phyloP scores from a whole-genome alignment of 2,888 invertebrate species.

The Drosophila neotestacea region DNA sequence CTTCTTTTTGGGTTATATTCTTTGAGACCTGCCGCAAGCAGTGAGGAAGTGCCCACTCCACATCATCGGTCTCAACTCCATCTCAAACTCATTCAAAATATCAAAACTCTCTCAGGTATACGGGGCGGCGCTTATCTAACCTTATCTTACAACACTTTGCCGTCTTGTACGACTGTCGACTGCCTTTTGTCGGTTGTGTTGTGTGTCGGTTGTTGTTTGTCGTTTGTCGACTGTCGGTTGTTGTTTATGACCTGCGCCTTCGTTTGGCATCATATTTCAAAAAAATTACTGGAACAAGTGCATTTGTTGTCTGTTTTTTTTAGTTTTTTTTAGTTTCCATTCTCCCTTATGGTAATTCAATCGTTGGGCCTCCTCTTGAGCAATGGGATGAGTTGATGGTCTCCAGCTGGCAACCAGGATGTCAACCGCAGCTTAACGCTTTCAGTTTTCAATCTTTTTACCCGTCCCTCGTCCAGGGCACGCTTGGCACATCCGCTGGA shows the following conservation, averaged over 20 bases:
- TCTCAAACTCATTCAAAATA: conserved; percentile 23
- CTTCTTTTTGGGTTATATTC: conserved; percentile 7
- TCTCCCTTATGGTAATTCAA: conserved; percentile 65
- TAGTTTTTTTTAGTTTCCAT: conserved; percentile 19
- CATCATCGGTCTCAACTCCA: conserved; percentile 4
- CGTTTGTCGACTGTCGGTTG: conserved; percentile 27
- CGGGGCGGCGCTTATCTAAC: conserved; percentile 72
- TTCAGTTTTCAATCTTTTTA: conserved; percentile 25
- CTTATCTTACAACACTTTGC: conserved; percentile 77
- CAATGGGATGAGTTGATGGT: conserved; percentile 36
- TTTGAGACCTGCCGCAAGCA: conserved; percentile 40
- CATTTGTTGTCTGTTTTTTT: conserved; percentile 63
- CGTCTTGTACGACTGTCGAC: conserved; percentile 36
- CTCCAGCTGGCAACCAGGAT: conserved; percentile 75
- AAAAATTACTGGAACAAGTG: conserved; percentile 74
- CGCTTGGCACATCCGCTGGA: conserved; percentile 72
- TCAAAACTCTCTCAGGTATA: conserved; percentile 47
- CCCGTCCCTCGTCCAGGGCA: conserved; percentile 39
- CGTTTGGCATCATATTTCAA: conserved; percentile 74
- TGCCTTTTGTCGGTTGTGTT: conserved; percentile 11
- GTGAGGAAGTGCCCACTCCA: conserved; percentile 33
- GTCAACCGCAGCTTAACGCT: conserved; percentile 71
- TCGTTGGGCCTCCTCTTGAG: conserved; percentile 59
- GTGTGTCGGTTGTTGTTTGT: conserved; percentile 29
- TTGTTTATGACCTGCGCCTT: conserved; percentile 79